Conservation (phyloP, 2,888 invertebrate species). For the Parascotia fuliginaria region DNA sequence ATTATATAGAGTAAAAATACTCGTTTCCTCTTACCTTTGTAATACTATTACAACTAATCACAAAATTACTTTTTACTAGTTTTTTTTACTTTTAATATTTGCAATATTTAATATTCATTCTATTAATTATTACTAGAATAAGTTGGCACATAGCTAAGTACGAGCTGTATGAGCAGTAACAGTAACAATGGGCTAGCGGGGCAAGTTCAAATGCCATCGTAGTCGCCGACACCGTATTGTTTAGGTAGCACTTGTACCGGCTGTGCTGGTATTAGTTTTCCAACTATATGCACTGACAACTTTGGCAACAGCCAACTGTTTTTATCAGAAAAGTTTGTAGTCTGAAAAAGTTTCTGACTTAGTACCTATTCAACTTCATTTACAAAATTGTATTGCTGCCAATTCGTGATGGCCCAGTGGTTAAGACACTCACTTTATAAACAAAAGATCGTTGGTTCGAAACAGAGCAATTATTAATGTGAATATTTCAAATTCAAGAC, state of each 20-base stretch:
- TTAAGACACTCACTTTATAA: too few species aligned
- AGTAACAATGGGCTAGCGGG: slow-evolving; percentile 2
- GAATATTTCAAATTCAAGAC: too few species aligned
- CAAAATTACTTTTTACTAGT: too few species aligned
- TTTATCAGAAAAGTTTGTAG: slow-evolving; percentile 22
- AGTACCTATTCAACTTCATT: too few species aligned
- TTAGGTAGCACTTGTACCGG: slow-evolving; percentile 32
- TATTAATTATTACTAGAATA: not conserved
- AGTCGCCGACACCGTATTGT: slow-evolving; percentile 23
- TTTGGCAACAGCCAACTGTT: slow-evolving; percentile 22
- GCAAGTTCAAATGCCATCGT: slow-evolving; percentile 17
- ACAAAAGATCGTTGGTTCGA: too few species aligned
- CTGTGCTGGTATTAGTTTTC: slow-evolving; percentile 42
- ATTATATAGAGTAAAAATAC: too few species aligned
- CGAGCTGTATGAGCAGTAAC: not conserved
- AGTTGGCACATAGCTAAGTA: not conserved
- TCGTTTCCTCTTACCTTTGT: too few species aligned
- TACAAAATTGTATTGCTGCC: not conserved
- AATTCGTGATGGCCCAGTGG: too few species aligned
- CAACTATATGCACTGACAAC: slow-evolving; percentile 30
- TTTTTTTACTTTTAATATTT: too few species aligned
- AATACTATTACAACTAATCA: too few species aligned
- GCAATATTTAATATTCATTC: too few species aligned
- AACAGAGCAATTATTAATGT: too few species aligned
- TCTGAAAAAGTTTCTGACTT: slow-evolving; percentile 11